Evolutionary conservation across 2,797 vertebrate species (phyloP), one percentile per base, ranked within the genome.

Genomic region (Moxostoma hubbsi): DNA sequence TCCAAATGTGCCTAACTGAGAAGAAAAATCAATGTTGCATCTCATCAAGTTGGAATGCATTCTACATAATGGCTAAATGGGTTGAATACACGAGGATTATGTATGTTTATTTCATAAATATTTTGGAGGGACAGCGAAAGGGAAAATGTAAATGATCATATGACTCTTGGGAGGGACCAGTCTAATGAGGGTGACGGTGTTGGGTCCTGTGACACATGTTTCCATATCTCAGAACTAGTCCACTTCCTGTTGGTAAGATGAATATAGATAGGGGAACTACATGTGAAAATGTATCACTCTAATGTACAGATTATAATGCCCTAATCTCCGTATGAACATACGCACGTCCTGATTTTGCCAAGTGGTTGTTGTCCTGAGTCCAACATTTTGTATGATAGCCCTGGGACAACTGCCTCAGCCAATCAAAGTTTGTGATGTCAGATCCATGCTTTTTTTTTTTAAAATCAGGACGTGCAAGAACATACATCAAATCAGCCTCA

Each of bases 191-290:
- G 62, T 16, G 62, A 75, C 80, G 73, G 63, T 72, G 79, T 65
- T 80, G 77, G 63, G 78, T 82, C 75, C 11, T 68, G 59, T 86
- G 82, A 85, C 70, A 85, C 82, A 85, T 85, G 65, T 67, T 24
- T 72, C 24, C 55, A 68, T 36, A 76, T 53, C 58, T 59, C 73
- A 65, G 77, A 58, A 73, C 45, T 64, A 63, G 80, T 82, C 62
- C 67, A 12, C 75, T 76, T 69, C 51, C 75, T 81, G 72, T 75
- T 73, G 81, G 80, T 77, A 79, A 81, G 50, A 65, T 16, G 53
- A 77, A 12, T 50, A 63, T 4, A 2, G 15, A 55, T n/a, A 36
- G 54, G 75, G 11, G 54, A 11, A 61, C 24, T 49, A 47, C 54
- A 79, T 13, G 1, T 51, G 9, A 59, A 55, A 79, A n/a, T 36